Evolutionary conservation across 2,797 vertebrate genomes (phyloP).

Genomic region (Myioborus miniatus): DNA sequence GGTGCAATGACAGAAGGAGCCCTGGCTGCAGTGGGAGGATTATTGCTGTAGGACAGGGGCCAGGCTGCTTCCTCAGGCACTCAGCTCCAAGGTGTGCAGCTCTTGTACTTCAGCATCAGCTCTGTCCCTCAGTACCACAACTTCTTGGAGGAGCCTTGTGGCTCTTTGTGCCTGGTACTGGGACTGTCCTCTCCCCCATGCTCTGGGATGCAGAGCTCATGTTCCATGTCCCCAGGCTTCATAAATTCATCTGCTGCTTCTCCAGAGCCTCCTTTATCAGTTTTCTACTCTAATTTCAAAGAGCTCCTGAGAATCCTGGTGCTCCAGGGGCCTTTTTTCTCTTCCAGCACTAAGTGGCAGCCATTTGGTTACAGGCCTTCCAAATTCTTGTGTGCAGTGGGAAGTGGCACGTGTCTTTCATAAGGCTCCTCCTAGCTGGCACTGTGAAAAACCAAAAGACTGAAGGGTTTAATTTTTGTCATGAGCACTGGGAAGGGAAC

Average conservation of each 20-base stretch:
- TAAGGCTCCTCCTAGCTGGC: neutral
- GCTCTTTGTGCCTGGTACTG: neutral
- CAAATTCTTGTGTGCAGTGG: neutral
- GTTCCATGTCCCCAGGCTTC: neutral
- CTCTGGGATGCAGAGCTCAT: neutral
- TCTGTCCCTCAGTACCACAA: neutral
- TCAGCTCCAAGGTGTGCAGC: neutral
- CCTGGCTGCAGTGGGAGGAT: neutral
- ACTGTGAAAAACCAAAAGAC: neutral
- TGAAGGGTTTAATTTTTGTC: neutral
- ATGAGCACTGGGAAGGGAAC: neutral
- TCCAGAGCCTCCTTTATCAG: neutral
- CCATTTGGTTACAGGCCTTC: neutral
- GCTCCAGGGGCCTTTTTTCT: neutral
- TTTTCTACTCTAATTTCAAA: neutral
- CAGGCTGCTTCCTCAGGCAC: neutral
- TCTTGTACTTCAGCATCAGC: neutral
- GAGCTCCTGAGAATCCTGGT: neutral
- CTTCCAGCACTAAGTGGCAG: neutral
- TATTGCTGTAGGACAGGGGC: neutral
- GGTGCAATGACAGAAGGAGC: neutral
- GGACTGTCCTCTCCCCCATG: neutral
- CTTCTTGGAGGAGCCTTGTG: neutral
- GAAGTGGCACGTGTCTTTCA: neutral
- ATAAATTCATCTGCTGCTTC: neutral